Percentiles rank a stretch among this genome's conserved stretches.
Conservation (phyloP, 2,113 vertebrate species). For the Triplophysa siluroides region DNA sequence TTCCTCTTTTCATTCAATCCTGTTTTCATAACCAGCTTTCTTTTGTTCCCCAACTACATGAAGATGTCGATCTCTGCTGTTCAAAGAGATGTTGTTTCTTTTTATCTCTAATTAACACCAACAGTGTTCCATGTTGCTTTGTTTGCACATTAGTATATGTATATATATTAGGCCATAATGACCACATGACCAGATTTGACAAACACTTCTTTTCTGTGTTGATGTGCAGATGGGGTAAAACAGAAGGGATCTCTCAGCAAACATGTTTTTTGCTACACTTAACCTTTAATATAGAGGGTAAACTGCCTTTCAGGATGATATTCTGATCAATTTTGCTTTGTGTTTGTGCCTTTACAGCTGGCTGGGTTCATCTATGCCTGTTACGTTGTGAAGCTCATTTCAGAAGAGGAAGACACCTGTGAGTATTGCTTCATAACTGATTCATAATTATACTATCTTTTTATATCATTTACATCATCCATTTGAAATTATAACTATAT, state of each 20-base stretch:
- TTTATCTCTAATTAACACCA: constrained; percentile 7
- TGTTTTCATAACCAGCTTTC: not conserved
- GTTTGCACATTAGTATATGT: constrained; percentile 12
- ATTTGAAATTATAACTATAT: no score
- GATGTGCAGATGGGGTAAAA: not conserved
- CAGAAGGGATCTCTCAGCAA: not conserved
- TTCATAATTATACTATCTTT: not conserved
- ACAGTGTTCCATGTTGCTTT: constrained; percentile 1
- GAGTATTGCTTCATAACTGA: constrained; percentile 73
- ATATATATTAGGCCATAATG: no score
- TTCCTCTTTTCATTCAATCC: constrained; percentile 31
- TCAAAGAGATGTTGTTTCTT: not conserved
- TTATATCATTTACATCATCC: not conserved
- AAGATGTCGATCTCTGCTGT: not conserved
- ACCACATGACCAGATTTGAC: not conserved
- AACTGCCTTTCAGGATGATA: not conserved
- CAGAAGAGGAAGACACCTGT: constrained; percentile 99
- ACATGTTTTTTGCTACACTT: not conserved
- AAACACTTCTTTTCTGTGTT: not conserved
- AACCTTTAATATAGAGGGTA: not conserved
- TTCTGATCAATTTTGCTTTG: constrained; percentile 50
- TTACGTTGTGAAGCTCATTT: constrained; percentile 98
- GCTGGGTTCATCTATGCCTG: constrained; percentile 98
- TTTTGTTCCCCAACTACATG: constrained; percentile 14
- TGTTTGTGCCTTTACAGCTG: constrained; percentile 83